phyloP scores from a whole-genome alignment of 2,113 vertebrate genomes.

The Arenaria interpres region DNA sequence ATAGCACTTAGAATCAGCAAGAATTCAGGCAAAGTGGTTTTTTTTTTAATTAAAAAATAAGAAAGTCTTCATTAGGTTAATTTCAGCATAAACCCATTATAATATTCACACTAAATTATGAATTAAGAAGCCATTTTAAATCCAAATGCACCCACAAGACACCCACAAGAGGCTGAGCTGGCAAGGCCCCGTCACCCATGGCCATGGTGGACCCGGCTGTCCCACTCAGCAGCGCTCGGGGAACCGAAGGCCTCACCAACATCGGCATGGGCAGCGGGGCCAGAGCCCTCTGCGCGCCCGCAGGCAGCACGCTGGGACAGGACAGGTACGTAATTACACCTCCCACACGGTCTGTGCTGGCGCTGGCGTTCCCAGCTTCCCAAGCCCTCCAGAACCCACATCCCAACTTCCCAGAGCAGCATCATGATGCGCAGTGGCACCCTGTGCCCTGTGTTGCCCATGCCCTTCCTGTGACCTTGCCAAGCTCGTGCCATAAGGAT shows the following conservation, averaged over 20 bases:
- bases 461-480: background rate
- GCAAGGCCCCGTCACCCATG: accelerated
- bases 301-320: accelerated
- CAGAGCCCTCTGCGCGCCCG: accelerated
- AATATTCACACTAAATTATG: background rate
- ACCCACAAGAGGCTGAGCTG: background rate
- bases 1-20: background rate
- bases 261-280: accelerated
- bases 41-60: background rate
- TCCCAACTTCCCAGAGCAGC: background rate
- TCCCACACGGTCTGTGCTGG: background rate
- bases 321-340: accelerated
- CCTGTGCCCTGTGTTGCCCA: accelerated
- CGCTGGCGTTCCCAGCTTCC: background rate
- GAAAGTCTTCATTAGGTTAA: background rate
- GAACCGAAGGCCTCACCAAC: accelerated
- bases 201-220: accelerated
- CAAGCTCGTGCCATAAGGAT: background rate
- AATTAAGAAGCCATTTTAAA: background rate
- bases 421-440: accelerated
- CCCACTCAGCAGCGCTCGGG: background rate
- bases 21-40: background rate
- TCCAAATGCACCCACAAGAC: background rate
- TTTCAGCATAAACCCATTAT: background rate
- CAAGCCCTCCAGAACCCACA: background rate